phyloP scores from a whole-genome alignment of 2,797 vertebrate genomes.

The Ataeniobius toweri region DNA sequence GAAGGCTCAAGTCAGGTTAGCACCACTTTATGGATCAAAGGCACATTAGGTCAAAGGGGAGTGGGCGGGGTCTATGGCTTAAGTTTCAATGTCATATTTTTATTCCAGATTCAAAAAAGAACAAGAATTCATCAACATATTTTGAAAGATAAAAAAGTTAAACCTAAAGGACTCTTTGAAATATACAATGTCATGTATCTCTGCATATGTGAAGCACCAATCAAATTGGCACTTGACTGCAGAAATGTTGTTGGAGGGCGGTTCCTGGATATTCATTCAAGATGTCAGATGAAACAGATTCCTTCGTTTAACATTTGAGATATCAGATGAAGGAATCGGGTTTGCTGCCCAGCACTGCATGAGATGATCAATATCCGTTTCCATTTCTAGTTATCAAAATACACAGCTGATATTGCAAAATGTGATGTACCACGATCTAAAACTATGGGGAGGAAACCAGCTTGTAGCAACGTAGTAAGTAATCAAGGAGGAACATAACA shows the following conservation, averaged over 20 bases:
- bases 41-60: not conserved
- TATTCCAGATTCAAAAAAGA: conserved; percentile 9
- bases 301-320: not conserved
- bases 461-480: not conserved
- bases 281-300: not conserved
- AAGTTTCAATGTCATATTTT: not conserved
- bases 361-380: conserved; percentile 10
- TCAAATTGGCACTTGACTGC: not conserved
- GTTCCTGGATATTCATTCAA: not conserved
- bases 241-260: not conserved
- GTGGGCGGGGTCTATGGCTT: not conserved
- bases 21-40: not conserved
- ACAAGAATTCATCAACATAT: not conserved
- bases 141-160: not conserved
- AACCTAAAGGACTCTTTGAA: not conserved
- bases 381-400: conserved; percentile 1
- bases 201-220: not conserved
- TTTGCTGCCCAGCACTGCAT: not conserved
- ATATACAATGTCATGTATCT: not conserved
- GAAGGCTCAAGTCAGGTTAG: conserved; percentile 5
- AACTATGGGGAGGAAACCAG: not conserved
- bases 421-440: not conserved
- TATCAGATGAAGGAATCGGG: conserved; percentile 1
- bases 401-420: conserved; percentile 1
- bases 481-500: not conserved